A percentile compares a stretch with the other conserved stretches of the same genome.
These are phyloP conservation scores for Carpatolechia fugitivella DNA, from an alignment of 2,888 invertebrate species.

Conservation along the genomic window DNA sequence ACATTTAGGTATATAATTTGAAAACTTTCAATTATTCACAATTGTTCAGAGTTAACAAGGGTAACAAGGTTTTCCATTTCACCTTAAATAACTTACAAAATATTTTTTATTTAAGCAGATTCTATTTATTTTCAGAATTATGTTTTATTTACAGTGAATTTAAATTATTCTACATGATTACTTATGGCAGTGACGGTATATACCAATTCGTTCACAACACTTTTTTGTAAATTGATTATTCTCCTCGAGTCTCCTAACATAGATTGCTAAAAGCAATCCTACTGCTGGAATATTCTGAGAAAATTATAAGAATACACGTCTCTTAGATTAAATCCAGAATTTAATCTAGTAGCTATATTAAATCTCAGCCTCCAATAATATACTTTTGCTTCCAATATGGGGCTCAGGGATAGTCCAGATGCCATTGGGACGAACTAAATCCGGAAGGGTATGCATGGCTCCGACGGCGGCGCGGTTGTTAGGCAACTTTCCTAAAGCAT, in stretches of 20 bases:
- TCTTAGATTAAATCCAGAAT: neutral
- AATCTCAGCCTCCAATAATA: constrained; percentile 6
- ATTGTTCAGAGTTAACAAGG: too few relatives aligned
- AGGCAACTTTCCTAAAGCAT: constrained; percentile 50
- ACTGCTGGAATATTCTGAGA: neutral
- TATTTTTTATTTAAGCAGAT: too few relatives aligned
- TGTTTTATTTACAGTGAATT: too few relatives aligned
- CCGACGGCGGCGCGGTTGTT: constrained; percentile 43
- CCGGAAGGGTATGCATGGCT: constrained; percentile 30
- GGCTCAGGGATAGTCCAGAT: constrained; percentile 27
- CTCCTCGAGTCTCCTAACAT: neutral
- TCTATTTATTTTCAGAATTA: too few relatives aligned
- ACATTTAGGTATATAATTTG: neutral
- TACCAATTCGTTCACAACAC: too few relatives aligned
- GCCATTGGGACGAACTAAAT: constrained; percentile 39
- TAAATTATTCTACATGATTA: too few relatives aligned
- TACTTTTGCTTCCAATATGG: constrained; percentile 11
- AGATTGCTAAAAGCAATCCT: neutral
- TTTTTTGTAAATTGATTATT: too few relatives aligned
- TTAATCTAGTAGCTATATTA: neutral
- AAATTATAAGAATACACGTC: neutral
- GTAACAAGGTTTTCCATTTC: too few relatives aligned
- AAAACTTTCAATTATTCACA: too few relatives aligned
- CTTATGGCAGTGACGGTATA: too few relatives aligned
- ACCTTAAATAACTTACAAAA: too few relatives aligned